Base-by-base conservation (phyloP, 2,113 vertebrate genomes). In the Oreochromis niloticus region DNA sequence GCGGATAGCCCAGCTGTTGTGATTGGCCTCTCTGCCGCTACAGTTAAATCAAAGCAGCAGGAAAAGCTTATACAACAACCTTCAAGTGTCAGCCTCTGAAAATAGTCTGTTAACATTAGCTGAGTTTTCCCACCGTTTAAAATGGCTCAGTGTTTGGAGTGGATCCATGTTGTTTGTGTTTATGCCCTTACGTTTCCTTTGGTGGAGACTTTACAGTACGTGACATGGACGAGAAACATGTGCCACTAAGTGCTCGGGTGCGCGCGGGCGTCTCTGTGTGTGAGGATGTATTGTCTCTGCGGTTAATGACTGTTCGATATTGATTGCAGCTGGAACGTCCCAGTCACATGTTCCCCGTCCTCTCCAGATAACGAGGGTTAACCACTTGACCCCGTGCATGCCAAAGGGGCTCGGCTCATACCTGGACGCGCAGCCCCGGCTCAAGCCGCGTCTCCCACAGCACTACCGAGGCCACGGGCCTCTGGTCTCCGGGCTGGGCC, bases 301-400 rank as follows among this genome's bases (percentile, higher is more conserved):
- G 80, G 94, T 95, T 94, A 95, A 95, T 95, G 93, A 92, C 93
- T 91, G 86, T 89, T 94, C 8, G 78, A 88, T 95, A 95, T 95
- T 93, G 95, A 96, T 95, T 86, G 86, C 88, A 93, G 92, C 92
- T 93, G 93, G 86, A 93, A 91, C 56, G 16, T 89, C 81, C 59
- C 19, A 80, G 86, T 94, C 94, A 91, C 90, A 92, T 91, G 92
- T 91, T 93, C 66, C 89, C 82, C 2, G 57, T 92, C 84, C 87
- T 93, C 88, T 87, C 61, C 57, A 92, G 94, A 96, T 95, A 96
- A 95, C 79, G 82, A 90, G 80, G 91, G 94, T 94, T 95, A 94
- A 95, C 92, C 95, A 93, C 93, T 95, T 93, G 95, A 95, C 95
- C 94, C 86, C 6, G 6, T 81, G 85, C 90, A 91, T 91, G 93